Evolutionary conservation across 53 echinoderm and acorn worm genomes (phyloP).

Genomic region (Paelopatides confundens): DNA sequence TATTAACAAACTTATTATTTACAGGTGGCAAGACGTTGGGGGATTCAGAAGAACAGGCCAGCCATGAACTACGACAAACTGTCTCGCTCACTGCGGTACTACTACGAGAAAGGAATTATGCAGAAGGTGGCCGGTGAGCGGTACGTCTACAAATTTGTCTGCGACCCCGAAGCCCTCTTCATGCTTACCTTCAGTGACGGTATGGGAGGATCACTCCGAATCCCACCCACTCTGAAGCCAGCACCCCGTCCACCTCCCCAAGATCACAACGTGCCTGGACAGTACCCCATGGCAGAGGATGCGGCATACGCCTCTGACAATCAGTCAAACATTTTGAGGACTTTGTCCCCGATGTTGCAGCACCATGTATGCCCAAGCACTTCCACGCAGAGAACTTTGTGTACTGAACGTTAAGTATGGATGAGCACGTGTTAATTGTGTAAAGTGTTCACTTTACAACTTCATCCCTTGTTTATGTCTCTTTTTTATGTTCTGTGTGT

Average conservation of each 20-base stretch:
- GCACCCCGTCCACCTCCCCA: conserved; percentile 61
- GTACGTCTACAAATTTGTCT: conserved; percentile 99
- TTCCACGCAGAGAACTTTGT: conserved; percentile 75
- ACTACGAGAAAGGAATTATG: conserved; percentile 99
- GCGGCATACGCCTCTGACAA: conserved; percentile 48
- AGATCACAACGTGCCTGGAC: conserved; percentile 73
- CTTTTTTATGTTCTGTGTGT: neutral
- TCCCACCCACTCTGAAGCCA: conserved; percentile 13
- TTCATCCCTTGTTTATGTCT: neutral
- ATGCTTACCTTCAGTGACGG: conserved; percentile 98
- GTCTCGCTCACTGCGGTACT: conserved; percentile 94
- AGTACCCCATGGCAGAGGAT: conserved; percentile 35
- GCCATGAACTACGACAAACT: conserved; percentile 99
- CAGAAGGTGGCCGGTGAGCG: conserved; percentile 99
- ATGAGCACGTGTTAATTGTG: neutral
- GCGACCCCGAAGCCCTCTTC: conserved; percentile 98
- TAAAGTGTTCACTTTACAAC: neutral
- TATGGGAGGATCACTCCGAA: conserved; percentile 69
- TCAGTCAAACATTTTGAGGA: conserved; percentile 69
- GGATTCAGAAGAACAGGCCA: conserved; percentile 97
- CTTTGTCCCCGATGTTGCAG: conserved; percentile 82
- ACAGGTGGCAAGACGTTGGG: conserved; percentile 97
- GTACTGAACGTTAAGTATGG: conserved; percentile 49
- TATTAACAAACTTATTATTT: neutral
- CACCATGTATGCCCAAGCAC: conserved; percentile 75